phyloP scores from a whole-genome alignment of 1,140 invertebrate species.

The Centruroides sculpturatus region DNA sequence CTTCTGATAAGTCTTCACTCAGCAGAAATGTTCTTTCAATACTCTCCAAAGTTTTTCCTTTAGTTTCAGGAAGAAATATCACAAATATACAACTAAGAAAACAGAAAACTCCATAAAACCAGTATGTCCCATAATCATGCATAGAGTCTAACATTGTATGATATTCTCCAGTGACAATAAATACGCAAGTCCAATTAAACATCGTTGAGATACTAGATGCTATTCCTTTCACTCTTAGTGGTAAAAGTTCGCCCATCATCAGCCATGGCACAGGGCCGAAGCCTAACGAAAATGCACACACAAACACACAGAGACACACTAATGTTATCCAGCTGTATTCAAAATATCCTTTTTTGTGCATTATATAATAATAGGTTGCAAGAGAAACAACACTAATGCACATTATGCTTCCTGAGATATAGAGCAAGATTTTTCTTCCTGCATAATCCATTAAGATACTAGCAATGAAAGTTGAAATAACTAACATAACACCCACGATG shows the following conservation, averaged over 20 bases:
- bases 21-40: slow-evolving; percentile 16
- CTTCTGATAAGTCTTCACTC: no score
- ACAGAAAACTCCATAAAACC: slow-evolving; percentile 29
- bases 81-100: slow-evolving; percentile 27
- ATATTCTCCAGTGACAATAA: slow-evolving; percentile 64
- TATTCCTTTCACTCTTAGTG: slow-evolving; percentile 54
- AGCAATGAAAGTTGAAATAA: slow-evolving; percentile 69
- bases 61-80: slow-evolving; percentile 33
- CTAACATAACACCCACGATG: slow-evolving; percentile 76
- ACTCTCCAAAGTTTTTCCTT: slow-evolving; percentile 32
- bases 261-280: slow-evolving; percentile 74
- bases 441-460: slow-evolving; percentile 64
- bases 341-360: not conserved
- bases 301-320: slow-evolving; percentile 37
- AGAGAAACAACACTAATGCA: slow-evolving; percentile 46
- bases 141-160: slow-evolving; percentile 33
- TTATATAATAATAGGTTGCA: slow-evolving; percentile 40
- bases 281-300: slow-evolving; percentile 46
- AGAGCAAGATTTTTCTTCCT: slow-evolving; percentile 68
- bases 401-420: slow-evolving; percentile 43
- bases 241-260: slow-evolving; percentile 58
- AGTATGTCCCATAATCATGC: slow-evolving; percentile 28
- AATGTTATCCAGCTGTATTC: slow-evolving; percentile 36
- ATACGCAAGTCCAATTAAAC: slow-evolving; percentile 61
- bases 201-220: slow-evolving; percentile 59